Conservation (phyloP, 2,797 vertebrate genomes). For the Pyrrhura leucotis region DNA sequence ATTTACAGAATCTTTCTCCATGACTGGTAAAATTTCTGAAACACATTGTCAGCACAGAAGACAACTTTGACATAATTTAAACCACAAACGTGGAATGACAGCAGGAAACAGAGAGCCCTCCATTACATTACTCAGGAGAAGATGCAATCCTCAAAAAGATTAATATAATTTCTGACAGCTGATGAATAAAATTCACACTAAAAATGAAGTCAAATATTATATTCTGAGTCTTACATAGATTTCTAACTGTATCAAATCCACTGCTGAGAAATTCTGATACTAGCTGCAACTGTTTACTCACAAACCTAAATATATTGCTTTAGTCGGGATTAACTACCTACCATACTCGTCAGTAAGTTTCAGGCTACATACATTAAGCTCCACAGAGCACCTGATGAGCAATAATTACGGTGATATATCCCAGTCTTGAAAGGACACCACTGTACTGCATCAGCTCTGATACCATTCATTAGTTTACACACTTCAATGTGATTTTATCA, state of each 20-base stretch:
- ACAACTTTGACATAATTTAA: background rate
- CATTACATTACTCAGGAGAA: background rate
- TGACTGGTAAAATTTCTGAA: background rate
- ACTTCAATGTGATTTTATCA: conserved; percentile 5
- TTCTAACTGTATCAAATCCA: background rate
- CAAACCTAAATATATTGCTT: background rate
- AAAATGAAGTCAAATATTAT: background rate
- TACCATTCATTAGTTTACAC: background rate
- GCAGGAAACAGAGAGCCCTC: background rate
- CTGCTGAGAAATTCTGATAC: background rate
- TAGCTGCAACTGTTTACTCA: background rate
- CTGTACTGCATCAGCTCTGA: background rate
- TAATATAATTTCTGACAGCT: background rate
- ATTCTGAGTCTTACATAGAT: background rate
- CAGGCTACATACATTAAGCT: background rate
- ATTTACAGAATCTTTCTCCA: background rate
- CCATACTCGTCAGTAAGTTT: background rate
- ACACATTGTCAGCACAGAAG: background rate
- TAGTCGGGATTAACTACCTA: background rate
- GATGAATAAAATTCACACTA: background rate
- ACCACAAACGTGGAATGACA: background rate
- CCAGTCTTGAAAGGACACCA: background rate
- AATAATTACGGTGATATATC: conserved; percentile 16
- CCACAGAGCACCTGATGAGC: conserved; percentile 20
- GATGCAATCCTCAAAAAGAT: background rate